A percentile compares a stretch with the other conserved stretches of the same genome.
phyloP scores from a whole-genome alignment of 2,113 vertebrate genomes.

The Pimephales promelas region DNA sequence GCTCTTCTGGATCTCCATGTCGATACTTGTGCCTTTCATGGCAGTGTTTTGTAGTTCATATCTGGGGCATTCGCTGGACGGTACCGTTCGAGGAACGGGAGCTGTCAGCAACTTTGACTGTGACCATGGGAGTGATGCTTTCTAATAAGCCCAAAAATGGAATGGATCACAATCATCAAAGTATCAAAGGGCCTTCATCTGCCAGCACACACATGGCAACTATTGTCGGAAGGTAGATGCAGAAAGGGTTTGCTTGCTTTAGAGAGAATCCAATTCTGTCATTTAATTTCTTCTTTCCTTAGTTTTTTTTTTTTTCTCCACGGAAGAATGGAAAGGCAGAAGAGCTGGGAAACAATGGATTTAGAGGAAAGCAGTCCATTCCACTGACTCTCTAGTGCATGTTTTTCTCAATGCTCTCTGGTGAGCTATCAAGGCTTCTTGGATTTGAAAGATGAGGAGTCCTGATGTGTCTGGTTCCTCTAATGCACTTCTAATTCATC shows the following conservation, averaged over 20 bases:
- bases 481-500: background rate
- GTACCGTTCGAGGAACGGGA: background rate
- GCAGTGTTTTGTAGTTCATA: background rate
- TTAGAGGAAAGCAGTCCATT: constrained; percentile 21
- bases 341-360: constrained; percentile 53
- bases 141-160: constrained; percentile 41
- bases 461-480: constrained; percentile 22
- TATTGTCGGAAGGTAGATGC: constrained; percentile 20
- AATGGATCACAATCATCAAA: constrained; percentile 43
- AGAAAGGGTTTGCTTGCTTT: constrained; percentile 27
- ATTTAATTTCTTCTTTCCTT: constrained; percentile 37
- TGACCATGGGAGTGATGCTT: constrained; percentile 12
- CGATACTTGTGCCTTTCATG: background rate
- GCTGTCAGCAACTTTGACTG: constrained; percentile 13
- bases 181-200: constrained; percentile 51
- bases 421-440: constrained; percentile 47
- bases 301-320: constrained; percentile 35
- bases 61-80: background rate
- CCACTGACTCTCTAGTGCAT: background rate
- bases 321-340: constrained; percentile 14
- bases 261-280: constrained; percentile 31
- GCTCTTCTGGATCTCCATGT: constrained; percentile 2
- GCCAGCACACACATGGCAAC: constrained; percentile 6
- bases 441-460: constrained; percentile 19
- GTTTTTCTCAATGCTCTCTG: background rate